phyloP scores from a whole-genome alignment of 2,113 vertebrate genomes.

The Leptosomus discolor region DNA sequence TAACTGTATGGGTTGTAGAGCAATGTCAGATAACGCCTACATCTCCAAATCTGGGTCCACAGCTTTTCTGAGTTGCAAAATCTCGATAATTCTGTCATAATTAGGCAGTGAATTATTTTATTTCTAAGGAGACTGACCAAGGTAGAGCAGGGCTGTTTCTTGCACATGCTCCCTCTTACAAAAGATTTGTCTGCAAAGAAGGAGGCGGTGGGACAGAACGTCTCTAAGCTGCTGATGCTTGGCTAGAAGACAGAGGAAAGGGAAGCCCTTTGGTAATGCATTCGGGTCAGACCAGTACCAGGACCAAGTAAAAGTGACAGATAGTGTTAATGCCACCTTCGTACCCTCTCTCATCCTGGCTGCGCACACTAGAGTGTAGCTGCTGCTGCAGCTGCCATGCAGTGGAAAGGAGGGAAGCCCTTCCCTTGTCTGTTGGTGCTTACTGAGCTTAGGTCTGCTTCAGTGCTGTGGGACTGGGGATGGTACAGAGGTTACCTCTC shows the following conservation, averaged over 20 bases:
- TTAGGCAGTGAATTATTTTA: not conserved
- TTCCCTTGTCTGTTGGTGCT: not conserved
- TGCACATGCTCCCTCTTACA: rapidly evolving
- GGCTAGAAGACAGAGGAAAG: not conserved
- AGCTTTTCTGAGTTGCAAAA: not conserved
- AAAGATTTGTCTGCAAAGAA: not conserved
- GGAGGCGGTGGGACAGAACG: not conserved
- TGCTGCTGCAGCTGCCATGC: not conserved
- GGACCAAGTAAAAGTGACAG: not conserved
- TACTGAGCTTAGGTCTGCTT: not conserved
- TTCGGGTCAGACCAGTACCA: not conserved
- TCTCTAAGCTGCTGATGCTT: not conserved
- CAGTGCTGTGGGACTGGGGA: not conserved
- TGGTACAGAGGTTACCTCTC: not conserved
- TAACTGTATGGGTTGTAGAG: not conserved
- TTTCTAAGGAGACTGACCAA: not conserved
- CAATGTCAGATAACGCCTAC: not conserved
- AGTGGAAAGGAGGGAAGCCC: not conserved
- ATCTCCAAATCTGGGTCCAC: not conserved
- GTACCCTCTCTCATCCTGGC: not conserved
- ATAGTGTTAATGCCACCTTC: not conserved
- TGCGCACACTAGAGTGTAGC: not conserved
- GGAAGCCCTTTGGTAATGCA: not conserved
- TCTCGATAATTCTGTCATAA: not conserved
- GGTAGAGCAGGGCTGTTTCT: not conserved